A percentile compares a stretch with the other conserved stretches of the same genome.
Conservation (phyloP, 2,888 invertebrate genomes). For the Onchidella celtica region DNA sequence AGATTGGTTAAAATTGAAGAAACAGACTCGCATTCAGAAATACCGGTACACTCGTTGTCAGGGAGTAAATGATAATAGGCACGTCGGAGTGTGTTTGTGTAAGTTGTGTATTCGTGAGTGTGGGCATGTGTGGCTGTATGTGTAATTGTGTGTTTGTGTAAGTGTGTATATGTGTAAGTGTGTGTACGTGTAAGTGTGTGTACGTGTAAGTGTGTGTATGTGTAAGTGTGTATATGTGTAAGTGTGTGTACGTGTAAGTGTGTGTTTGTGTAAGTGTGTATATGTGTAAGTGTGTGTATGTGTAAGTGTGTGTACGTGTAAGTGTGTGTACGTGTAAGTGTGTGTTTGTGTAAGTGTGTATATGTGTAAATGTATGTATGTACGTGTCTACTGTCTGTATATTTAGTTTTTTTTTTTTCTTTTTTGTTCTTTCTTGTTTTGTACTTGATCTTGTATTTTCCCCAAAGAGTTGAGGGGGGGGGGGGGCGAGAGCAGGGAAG, state of each 20-base stretch:
- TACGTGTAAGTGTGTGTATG: not conserved
- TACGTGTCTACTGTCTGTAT: too few species aligned
- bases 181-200: not conserved
- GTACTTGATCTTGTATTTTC: too few species aligned
- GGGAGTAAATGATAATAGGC: not conserved
- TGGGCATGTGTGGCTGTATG: not conserved
- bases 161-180: not conserved
- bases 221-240: not conserved
- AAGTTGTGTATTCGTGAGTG: not conserved
- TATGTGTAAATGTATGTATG: not conserved
- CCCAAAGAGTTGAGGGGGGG: too few species aligned
- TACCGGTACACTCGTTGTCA: too few species aligned
- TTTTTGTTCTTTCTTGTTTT: too few species aligned
- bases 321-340: not conserved
- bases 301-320: not conserved
- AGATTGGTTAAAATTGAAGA: too few species aligned
- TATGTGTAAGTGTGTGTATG: not conserved
- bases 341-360: not conserved
- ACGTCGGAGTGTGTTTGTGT: not conserved
- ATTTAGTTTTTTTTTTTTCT: too few species aligned
- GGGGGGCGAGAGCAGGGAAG: too few species aligned
- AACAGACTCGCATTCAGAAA: too few species aligned
- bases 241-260: not conserved
- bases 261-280: not conserved
- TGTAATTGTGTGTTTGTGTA: not conserved